A percentile compares a stretch with the other conserved stretches of the same genome.
These are phyloP conservation scores for Amblyteles armatorius DNA, from an alignment of 2,888 invertebrate genomes.

Conservation along the genomic window DNA sequence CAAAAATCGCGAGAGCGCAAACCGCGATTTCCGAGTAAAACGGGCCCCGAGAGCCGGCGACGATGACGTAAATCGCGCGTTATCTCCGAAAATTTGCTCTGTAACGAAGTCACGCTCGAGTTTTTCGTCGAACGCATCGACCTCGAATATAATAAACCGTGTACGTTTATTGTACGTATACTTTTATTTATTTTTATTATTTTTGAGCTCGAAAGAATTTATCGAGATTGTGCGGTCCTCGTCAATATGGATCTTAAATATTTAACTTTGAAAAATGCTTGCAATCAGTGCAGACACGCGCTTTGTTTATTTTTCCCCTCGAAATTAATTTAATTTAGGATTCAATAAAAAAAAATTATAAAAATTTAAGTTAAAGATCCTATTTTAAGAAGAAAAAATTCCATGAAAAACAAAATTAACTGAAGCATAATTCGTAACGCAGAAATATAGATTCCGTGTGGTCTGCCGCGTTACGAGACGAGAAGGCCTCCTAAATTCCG, in stretches of 20 bases:
- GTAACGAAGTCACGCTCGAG: conserved; percentile 56
- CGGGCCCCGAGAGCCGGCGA: conserved; percentile 20
- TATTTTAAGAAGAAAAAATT: neutral
- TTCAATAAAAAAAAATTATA: neutral
- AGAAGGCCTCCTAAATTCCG: conserved; percentile 53
- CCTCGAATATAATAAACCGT: conserved; percentile 13
- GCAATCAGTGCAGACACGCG: neutral
- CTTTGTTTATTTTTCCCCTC: neutral
- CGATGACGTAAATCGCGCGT: conserved; percentile 67
- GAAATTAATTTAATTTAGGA: neutral
- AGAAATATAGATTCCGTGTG: neutral
- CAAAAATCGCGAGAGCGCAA: conserved; percentile 25
- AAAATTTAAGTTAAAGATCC: neutral
- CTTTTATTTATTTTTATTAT: neutral
- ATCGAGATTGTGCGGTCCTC: conserved; percentile 36
- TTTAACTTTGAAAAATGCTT: conserved; percentile 8
- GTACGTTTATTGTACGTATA: conserved; percentile 25
- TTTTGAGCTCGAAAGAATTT: conserved; percentile 20
- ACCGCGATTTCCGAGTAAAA: conserved; percentile 47
- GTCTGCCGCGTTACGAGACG: neutral
- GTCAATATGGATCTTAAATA: conserved; percentile 27
- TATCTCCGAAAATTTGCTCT: conserved; percentile 68
- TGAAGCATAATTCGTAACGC: neutral
- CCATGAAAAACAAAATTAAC: neutral
- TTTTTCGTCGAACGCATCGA: conserved; percentile 50